Base-by-base conservation (phyloP, 2,113 vertebrate genomes). In the Cynoglossus semilaevis region DNA sequence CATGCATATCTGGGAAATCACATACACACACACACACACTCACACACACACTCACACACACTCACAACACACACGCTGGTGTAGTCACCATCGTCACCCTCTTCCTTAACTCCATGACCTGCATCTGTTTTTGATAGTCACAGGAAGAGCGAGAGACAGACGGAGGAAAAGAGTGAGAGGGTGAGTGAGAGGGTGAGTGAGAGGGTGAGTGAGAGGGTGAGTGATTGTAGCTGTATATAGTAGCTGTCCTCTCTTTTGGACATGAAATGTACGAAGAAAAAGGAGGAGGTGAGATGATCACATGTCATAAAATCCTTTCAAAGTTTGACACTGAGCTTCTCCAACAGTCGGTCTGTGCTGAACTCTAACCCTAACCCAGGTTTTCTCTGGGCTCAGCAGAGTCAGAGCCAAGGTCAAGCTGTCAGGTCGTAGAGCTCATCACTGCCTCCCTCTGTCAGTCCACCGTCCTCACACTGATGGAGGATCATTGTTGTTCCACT, bases 41-140 rank as follows among this genome's bases (percentile, higher is more conserved):
- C 59, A 76, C 78, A 76, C 82, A 80, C 80, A 74, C 75, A 79
- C 72, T 76, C n/a, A 60, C 68, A 87, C 76, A 83, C 59, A 56
- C 53, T 48, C 45, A 71, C 58, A 63, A 70, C 51, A 62, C 63
- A 52, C 49, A 40, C 49, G 65, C 78, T 79, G 70, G 77, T 71
- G 70, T 56, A 34, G 45, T 75, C 72, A 79, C 79, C 71, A 77
- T 79, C 84, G 67, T 82, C 76, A 62, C 74, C 83, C 71, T 76
- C 53, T 73, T 65, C 74, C 76, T 76, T 83, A 83, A 76, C 78
- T 84, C 72, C 22, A 7, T 86, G 81, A 87, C 85, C 92, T 73
- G 15, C 93, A 93, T 91, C 87, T 70, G 72, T 92, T 90, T 94
- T 91, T 88, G 91, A 91, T 92, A 93, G 92, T 91, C 86, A 89